Evolutionary conservation across 2,797 vertebrate genomes (phyloP).

Genomic region (Danionella dracula): DNA sequence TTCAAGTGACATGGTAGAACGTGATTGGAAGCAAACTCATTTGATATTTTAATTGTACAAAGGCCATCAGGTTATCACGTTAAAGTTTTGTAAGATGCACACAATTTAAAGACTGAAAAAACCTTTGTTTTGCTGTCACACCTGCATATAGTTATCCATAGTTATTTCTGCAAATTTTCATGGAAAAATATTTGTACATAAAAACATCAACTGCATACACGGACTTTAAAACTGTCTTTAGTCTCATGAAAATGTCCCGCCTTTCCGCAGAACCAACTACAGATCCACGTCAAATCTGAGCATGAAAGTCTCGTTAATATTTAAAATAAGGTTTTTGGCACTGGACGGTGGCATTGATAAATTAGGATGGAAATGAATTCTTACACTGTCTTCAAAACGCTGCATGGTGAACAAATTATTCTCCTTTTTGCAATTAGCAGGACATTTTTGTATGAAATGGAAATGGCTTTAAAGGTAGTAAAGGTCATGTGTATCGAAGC

Average conservation of each 20-base stretch:
- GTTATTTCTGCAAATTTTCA: too few species aligned
- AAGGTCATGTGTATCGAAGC: constrained; percentile 77
- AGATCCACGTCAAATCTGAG: constrained; percentile 60
- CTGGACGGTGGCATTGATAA: constrained; percentile 69
- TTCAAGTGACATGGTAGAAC: too few species aligned
- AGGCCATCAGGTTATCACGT: too few species aligned
- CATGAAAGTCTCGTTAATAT: constrained; percentile 46
- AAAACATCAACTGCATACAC: background rate
- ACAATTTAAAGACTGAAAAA: too few species aligned
- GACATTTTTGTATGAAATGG: constrained; percentile 70
- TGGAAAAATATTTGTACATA: too few species aligned
- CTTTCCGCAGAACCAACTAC: constrained; percentile 42
- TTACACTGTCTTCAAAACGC: constrained; percentile 65
- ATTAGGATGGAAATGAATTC: constrained; percentile 74
- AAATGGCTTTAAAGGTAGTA: constrained; percentile 76
- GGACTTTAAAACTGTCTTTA: background rate
- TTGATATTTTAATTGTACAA: too few species aligned
- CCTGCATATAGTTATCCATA: too few species aligned
- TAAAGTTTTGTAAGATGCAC: too few species aligned
- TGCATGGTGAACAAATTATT: constrained; percentile 53
- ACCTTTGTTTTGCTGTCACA: too few species aligned
- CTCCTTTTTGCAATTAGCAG: constrained; percentile 74
- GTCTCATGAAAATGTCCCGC: background rate
- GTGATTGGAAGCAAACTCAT: too few species aligned
- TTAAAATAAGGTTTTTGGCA: constrained; percentile 39